A percentile compares a stretch with the other conserved stretches of the same genome.
These are phyloP conservation scores for Enteromius anoplus DNA, from an alignment of 2,797 vertebrate genomes.

Conservation along the genomic window DNA sequence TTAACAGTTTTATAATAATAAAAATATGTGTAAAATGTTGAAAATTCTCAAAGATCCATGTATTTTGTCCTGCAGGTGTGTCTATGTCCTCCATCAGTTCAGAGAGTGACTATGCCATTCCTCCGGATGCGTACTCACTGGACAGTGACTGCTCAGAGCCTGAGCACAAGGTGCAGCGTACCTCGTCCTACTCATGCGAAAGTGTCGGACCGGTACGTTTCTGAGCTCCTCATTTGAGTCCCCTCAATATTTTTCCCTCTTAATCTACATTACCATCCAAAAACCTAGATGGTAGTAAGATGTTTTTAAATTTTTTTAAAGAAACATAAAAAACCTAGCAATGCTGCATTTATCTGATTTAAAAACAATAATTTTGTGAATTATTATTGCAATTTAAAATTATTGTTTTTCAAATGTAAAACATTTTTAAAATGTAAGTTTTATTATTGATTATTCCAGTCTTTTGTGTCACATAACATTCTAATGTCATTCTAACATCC, in stretches of 20 bases:
- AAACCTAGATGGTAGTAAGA: neutral
- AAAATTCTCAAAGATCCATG: too few species aligned
- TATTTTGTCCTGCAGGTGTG: constrained; percentile 76
- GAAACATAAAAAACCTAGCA: neutral
- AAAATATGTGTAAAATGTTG: neutral
- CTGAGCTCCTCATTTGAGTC: neutral
- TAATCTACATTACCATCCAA: neutral
- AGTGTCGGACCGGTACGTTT: constrained; percentile 79
- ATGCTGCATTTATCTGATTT: neutral
- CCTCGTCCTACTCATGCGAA: constrained; percentile 89
- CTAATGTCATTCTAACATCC: neutral
- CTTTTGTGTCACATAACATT: neutral
- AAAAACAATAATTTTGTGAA: neutral
- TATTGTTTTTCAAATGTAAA: neutral
- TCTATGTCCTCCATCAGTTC: constrained; percentile 96
- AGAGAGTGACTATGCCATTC: constrained; percentile 94
- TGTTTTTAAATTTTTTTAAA: neutral
- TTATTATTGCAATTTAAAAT: neutral
- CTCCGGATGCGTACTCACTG: constrained; percentile 91
- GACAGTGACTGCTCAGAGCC: constrained; percentile 95
- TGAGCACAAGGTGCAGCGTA: constrained; percentile 92
- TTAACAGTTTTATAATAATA: neutral
- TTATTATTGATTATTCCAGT: too few species aligned
- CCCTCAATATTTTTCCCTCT: neutral
- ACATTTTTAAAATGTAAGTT: neutral